Percentiles rank a stretch among this genome's conserved stretches.
These are phyloP conservation scores for Neosilurus hyrtlii DNA, from an alignment of 2,797 vertebrate genomes.

Conservation along the genomic window DNA sequence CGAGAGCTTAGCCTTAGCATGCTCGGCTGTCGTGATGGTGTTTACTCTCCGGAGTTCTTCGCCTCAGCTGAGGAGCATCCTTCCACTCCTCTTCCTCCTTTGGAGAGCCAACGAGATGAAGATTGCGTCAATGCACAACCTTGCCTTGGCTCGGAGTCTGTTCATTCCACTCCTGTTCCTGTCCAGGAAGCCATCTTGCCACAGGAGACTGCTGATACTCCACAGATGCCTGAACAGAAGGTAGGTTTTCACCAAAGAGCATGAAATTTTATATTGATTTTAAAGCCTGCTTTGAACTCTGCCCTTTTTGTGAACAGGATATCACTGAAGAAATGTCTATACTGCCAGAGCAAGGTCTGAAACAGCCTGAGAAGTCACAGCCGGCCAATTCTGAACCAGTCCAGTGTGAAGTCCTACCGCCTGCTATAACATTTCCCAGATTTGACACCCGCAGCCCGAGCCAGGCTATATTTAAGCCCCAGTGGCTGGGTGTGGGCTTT, in stretches of 20 bases:
- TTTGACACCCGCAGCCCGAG: conserved; percentile 75
- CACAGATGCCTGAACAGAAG: conserved; percentile 13
- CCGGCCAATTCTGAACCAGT: conserved; percentile 14
- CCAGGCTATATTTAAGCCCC: conserved; percentile 76
- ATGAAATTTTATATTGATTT: too few relatives aligned
- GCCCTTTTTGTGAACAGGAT: neutral
- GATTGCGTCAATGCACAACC: conserved; percentile 61
- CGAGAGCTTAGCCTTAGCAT: conserved; percentile 76
- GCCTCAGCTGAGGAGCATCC: conserved; percentile 59
- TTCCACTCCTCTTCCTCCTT: conserved; percentile 46
- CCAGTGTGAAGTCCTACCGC: conserved; percentile 18
- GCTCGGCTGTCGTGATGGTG: conserved; percentile 70
- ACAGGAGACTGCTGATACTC: neutral
- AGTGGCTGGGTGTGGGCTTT: conserved; percentile 78
- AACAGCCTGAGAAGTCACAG: conserved; percentile 20
- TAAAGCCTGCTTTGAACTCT: neutral
- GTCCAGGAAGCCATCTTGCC: neutral
- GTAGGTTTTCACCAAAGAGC: conserved; percentile 23
- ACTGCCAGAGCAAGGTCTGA: conserved; percentile 9
- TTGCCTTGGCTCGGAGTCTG: conserved; percentile 42
- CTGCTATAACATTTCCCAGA: conserved; percentile 64
- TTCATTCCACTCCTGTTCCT: conserved; percentile 1
- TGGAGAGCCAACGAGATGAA: neutral
- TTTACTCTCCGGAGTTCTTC: conserved; percentile 56
- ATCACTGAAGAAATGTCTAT: neutral